These are phyloP conservation scores for Tanypteryx hageni DNA, from an alignment of 2,888 invertebrate genomes.

Conservation along the genomic window DNA sequence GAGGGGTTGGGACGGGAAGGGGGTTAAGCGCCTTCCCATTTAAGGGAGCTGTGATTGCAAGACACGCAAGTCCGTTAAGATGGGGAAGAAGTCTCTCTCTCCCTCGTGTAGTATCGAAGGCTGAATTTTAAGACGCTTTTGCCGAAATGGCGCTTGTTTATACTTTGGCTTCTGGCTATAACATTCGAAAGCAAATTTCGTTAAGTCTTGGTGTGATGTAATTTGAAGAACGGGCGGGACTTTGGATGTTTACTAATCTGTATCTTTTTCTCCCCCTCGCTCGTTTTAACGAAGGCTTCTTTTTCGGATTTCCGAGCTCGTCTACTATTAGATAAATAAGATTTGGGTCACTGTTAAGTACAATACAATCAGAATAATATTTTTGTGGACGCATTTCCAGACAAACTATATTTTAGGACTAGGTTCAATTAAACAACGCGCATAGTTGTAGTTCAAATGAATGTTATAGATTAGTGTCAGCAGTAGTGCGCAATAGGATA, in stretches of 20 bases:
- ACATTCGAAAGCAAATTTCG: slow-evolving; percentile 16
- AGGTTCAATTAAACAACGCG: too few species aligned
- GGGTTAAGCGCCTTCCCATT: slow-evolving; percentile 50
- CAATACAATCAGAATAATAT: too few species aligned
- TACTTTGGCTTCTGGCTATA: slow-evolving; percentile 20
- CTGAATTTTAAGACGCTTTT: slow-evolving; percentile 33
- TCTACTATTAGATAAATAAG: too few species aligned
- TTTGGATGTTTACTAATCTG: not conserved
- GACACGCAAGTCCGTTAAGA: slow-evolving; percentile 62
- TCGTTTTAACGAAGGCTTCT: too few species aligned
- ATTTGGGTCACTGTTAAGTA: too few species aligned
- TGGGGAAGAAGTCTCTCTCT: not conserved
- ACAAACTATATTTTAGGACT: too few species aligned
- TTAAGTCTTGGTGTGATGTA: not conserved
- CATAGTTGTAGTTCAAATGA: too few species aligned
- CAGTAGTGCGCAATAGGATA: too few species aligned
- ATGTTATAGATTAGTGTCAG: too few species aligned
- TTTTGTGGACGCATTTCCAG: too few species aligned
- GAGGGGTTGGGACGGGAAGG: not conserved
- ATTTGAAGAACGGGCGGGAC: not conserved
- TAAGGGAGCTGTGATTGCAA: slow-evolving; percentile 63
- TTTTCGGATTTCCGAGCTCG: too few species aligned
- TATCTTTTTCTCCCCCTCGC: too few species aligned
- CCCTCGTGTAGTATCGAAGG: slow-evolving; percentile 37
- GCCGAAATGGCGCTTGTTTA: slow-evolving; percentile 7